Evolutionary conservation across 2,113 vertebrate species (phyloP), one percentile per base, ranked within the genome.

Genomic region (Neodon shergylaensis): DNA sequence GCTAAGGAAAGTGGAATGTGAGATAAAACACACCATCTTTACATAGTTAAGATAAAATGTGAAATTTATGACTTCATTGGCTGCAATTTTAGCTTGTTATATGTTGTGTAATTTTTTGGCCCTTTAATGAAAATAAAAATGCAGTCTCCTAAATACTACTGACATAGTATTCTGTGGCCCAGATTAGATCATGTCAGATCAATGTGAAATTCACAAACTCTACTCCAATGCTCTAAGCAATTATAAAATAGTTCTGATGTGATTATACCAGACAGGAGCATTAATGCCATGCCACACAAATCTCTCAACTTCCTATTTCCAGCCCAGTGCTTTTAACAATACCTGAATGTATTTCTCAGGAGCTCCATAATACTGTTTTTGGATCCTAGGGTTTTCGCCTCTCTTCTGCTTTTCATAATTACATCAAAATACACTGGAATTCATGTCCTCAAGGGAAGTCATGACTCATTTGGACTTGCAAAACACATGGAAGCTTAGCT

Each of bases 351-450:
- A 49, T 96, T 78, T 82, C 63, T 54, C 33, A 70, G n/a, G 88
- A 94, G 22, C 49, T 52, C 16, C 9, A 10, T 28, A 85, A 76
- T 52, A 7, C 16, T 31, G 36, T 63, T 94, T 52, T 63, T 83
- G 6, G 44, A 74, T 88, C 14, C 42, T 26, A 89, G 36, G 19
- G 1, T 47, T 94, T 91, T 73, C 16, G 78, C 44, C 73, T 61
- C 26, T 68, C 78, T 91, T 33, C 42, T 95, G 61, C 66, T 90
- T 95, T 91, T 54, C 22, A 31, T 88, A 95, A 93, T 79, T 76
- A 76, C 22, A 22, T 70, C 9, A 68, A 63, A 95, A 17, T 47
- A 81, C 73, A 3, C 12, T 91, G 90, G 39, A 83, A 95, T 93
- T 76, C 84, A 33, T 95, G 73, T 66, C 72, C 28, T 91, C 61